Base-by-base conservation (phyloP, 2,797 vertebrate genomes). In the Diceros bicornis region DNA sequence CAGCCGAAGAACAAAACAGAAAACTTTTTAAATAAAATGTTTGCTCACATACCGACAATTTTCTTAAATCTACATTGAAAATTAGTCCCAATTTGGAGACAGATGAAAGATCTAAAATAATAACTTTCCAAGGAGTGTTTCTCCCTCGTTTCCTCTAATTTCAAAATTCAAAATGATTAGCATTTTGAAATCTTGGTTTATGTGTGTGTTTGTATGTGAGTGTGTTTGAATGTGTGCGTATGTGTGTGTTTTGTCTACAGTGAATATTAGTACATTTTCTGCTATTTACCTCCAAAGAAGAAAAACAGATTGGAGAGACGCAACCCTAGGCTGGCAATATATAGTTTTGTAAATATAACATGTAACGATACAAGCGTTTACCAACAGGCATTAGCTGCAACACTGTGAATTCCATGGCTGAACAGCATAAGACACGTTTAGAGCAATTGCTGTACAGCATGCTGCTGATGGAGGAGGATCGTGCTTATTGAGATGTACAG, bases 401-500 rank as follows among this genome's bases (percentile, higher is more conserved):
- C 93, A 93, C 96, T 97, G 97, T 94, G 97, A 98, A 98, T 98
- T 98, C 98, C 93, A 81, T 7, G 86, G 96, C 95, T 96, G 95
- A 98, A 96, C 83, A 68, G 97, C 94, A 94, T 97, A 95, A 97
- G 96, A 96, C 64, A 89, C 95, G 97, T 98, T 98, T 98, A 98
- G 93, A 98, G 96, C 74, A 62, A 20, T 21, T 55, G n/a, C 92
- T 47, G 37, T 95, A 97, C 95, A 97, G 89, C 96, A 90, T 96
- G 96, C 23, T 96, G 96, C 97, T 88, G 97, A 98, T 96, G 93
- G 37, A 57, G 74, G 79, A 96, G 98, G 97, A 97, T 96, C 78
- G 61, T 97, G 95, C 98, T 98, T 99, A 98, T 98, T 98, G 98
- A 99, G 98, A 98, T 97, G 98, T 98, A 98, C 97, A 96, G 97